These are phyloP conservation scores for Lycodopsis pacificus DNA, from an alignment of 2,797 vertebrate genomes.

Conservation along the genomic window DNA sequence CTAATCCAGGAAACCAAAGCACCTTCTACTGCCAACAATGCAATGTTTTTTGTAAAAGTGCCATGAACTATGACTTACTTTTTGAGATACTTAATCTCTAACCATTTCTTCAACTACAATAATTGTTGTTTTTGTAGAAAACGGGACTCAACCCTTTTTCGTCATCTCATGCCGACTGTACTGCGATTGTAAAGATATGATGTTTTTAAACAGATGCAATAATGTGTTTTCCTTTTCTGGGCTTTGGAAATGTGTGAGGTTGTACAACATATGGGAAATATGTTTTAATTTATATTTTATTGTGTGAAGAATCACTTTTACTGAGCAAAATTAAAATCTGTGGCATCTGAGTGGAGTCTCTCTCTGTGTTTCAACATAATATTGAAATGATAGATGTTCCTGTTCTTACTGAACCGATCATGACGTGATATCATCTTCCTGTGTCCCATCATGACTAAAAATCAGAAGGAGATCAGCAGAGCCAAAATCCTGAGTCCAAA, in stretches of 20 bases:
- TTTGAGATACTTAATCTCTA: background rate
- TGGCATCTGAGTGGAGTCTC: background rate
- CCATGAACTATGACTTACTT: background rate
- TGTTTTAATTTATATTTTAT: constrained; percentile 16
- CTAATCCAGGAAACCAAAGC: constrained; percentile 20
- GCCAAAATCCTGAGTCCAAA: too few relatives aligned
- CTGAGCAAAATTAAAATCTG: constrained; percentile 1
- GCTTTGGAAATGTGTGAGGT: constrained; percentile 12
- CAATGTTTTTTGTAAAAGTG: background rate
- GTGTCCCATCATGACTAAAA: background rate
- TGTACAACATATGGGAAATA: constrained; percentile 1
- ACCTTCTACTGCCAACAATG: background rate
- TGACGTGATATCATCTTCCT: background rate
- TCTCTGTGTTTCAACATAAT: background rate
- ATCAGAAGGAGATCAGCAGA: background rate
- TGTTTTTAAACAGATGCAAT: constrained; percentile 31
- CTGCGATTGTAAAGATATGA: constrained; percentile 32
- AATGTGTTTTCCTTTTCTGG: constrained; percentile 28
- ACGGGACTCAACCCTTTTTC: background rate
- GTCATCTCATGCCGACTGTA: background rate
- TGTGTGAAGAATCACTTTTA: constrained; percentile 25
- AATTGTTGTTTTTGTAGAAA: constrained; percentile 1
- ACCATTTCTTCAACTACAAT: background rate
- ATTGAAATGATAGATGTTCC: background rate
- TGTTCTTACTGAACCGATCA: background rate